Evolutionary conservation across 2,888 invertebrate genomes (phyloP), one percentile per base, ranked within the genome.

Genomic region (Oeneis ivallda): DNA sequence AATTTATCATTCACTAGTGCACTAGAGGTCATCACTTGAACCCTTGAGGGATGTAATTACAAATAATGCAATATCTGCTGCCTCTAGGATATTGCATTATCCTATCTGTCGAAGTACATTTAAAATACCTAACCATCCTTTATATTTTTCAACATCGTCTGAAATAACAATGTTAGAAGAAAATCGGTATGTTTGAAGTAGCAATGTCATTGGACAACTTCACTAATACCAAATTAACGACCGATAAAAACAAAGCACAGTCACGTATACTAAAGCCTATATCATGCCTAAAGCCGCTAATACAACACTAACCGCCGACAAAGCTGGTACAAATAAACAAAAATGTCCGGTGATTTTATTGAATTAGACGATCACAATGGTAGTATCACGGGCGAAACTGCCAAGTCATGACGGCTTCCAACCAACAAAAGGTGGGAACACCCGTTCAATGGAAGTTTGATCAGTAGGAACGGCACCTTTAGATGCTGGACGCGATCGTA

Each of bases 301-400:
- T 85, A 81, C 86, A 77, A 82, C 82, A 83, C 78, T 83, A 79
- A 83, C 81, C 72, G 66, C 83, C 86, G 83, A 84, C 87, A 89
- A 89, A 83, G 82, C 87, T 86, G 86, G 52, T 60, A 82, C 84
- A 87, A 89, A 89, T 86, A 90, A 89, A 91, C 88, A 87, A 89
- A 87, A 89, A 89, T 90, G 86, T 84, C 82, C 83, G 80, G 85
- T 86, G 89, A 89, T 90, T 89, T 91, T 89, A 92, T 92, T 92
- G 91, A 92, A 91, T 92, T 92, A 92, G 87, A 81, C 79, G 89
- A 86, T 87, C 88, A 91, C 90, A 90, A 89, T 90, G 82, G 82
- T 77, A 74, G 75, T 76, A 81, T 80, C 79, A 76, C 76, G 81
- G 79, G 57, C 73, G 71, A 78, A 82, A 82, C 75, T 83, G 90